These are phyloP conservation scores for Pogonocherus hispidulus DNA, from an alignment of 2,888 invertebrate genomes.

Conservation along the genomic window DNA sequence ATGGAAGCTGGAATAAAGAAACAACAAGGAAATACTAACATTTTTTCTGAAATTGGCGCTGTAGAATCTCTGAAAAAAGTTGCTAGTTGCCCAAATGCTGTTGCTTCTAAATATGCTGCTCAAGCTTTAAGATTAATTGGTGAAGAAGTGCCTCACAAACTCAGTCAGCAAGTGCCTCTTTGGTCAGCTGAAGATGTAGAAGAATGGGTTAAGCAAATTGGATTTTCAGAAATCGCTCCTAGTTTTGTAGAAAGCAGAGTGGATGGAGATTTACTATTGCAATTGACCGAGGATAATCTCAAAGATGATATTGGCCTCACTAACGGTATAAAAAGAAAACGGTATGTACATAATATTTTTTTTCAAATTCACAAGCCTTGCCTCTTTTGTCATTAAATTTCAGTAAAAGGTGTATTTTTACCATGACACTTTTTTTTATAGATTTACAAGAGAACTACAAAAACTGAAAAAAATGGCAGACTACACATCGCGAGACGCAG, in stretches of 20 bases:
- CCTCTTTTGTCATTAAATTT: too few relatives aligned
- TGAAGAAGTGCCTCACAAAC: conserved; percentile 96
- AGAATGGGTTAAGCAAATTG: conserved; percentile 99
- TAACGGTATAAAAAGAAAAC: conserved; percentile 93
- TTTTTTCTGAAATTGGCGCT: conserved; percentile 95
- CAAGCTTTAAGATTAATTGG: conserved; percentile 93
- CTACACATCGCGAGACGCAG: conserved; percentile 93
- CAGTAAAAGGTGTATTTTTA: too few relatives aligned
- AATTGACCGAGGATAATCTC: conserved; percentile 92
- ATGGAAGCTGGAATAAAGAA: conserved; percentile 99
- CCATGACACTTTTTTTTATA: conserved; percentile 65
- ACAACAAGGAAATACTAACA: conserved; percentile 90
- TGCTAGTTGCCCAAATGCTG: conserved; percentile 97
- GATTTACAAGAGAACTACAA: conserved; percentile 93
- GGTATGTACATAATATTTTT: conserved; percentile 74
- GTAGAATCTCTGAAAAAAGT: conserved; percentile 95
- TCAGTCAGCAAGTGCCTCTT: conserved; percentile 97
- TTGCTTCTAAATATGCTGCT: conserved; percentile 96
- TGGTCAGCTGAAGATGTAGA: conserved; percentile 98
- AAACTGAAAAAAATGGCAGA: conserved; percentile 96
- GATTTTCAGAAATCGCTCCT: conserved; percentile 86
- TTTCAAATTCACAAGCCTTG: too few relatives aligned
- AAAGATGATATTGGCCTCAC: conserved; percentile 92
- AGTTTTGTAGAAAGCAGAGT: conserved; percentile 93
- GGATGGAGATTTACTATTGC: conserved; percentile 95